Evolutionary conservation across 2,797 vertebrate genomes (phyloP), one percentile per base, ranked within the genome.

Genomic region (Acanthurus leucopareius): DNA sequence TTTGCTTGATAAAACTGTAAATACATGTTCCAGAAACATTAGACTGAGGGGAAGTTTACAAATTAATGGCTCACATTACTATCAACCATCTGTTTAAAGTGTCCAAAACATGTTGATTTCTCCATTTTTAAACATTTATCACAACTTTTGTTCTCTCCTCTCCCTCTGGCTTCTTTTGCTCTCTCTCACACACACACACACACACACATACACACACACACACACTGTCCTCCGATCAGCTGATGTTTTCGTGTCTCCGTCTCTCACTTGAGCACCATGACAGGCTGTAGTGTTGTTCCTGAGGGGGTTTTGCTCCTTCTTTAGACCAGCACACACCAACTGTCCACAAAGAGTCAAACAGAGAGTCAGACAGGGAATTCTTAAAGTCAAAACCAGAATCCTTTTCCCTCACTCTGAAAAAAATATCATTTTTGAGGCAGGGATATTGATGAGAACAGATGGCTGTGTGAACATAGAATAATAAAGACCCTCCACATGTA

Each of bases 71-170:
- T 80, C 61, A 69, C 65, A 59, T 78, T 64, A 79, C 71, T 64
- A 63, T 62, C 61, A 77, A 75, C 81, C 73, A 80, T 85, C 80
- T 86, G 82, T 82, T 84, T 70, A 81, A 65, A 4, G 61, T 59
- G 17, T 20, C 58, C 22, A 57, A 63, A 71, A 38, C 20, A 57
- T 35, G 54, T 48, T 47, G 52, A 83, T 84, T 82, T 79, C 22
- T 28, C 17, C n/a, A 6, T 40, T 60, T 10, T 57, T 54, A 6
- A 40, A 51, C 54, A 57, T 67, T 61, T 17, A 69, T 3, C 40
- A 49, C 5, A 5, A 42, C 1, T 45, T 63, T n/a, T 19, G 5
- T 61, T 75, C 40, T n/a, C 38, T 10, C 45, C 57, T 35, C 40
- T 59, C 63, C 79, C 56, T 73, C 45, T 10, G 75, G 68, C 52